phyloP scores from a whole-genome alignment of 2,888 invertebrate species.

The Stenichneumon culpator region DNA sequence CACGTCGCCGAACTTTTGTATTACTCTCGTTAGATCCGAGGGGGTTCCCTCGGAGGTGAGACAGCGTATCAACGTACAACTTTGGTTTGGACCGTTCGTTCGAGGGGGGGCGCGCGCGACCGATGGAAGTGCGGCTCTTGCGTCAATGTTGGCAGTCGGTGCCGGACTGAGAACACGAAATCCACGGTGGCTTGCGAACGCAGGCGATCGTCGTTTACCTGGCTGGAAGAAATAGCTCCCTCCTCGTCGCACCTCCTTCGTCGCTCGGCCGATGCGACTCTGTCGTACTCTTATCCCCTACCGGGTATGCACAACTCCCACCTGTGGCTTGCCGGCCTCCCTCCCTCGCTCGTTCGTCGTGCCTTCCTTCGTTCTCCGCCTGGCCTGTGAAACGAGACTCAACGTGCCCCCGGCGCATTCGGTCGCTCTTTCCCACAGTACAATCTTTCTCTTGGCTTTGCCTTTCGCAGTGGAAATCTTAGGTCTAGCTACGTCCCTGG shows the following conservation, averaged over 20 bases:
- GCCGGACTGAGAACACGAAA: slow-evolving; percentile 80
- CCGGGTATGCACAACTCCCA: slow-evolving; percentile 36
- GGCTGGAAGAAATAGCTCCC: slow-evolving; percentile 66
- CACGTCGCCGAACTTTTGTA: slow-evolving; percentile 3
- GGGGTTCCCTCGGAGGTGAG: not conserved
- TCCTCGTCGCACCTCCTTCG: slow-evolving; percentile 17
- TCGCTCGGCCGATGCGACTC: slow-evolving; percentile 17
- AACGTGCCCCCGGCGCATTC: slow-evolving; percentile 55
- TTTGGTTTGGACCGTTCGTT: slow-evolving; percentile 5
- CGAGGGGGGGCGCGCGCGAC: slow-evolving; percentile 44
- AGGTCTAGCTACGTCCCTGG: slow-evolving; percentile 48
- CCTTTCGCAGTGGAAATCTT: slow-evolving; percentile 23
- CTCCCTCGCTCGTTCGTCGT: slow-evolving; percentile 38
- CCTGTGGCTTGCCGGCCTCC: slow-evolving; percentile 54
- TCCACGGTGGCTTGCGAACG: slow-evolving; percentile 64
- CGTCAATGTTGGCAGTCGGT: slow-evolving; percentile 78
- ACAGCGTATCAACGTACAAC: slow-evolving; percentile 25
- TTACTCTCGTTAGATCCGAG: slow-evolving; percentile 20
- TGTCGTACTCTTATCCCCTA: slow-evolving; percentile 52
- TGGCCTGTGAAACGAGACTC: slow-evolving; percentile 49
- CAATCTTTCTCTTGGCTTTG: not conserved
- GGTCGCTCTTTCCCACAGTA: slow-evolving; percentile 49
- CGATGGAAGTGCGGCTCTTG: slow-evolving; percentile 61
- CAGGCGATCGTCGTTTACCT: slow-evolving; percentile 66
- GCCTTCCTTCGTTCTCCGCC: slow-evolving; percentile 59